Percentiles rank a stretch among this genome's conserved stretches.
These are phyloP conservation scores for Alitta virens DNA, from an alignment of 2,888 invertebrate genomes.

Conservation along the genomic window DNA sequence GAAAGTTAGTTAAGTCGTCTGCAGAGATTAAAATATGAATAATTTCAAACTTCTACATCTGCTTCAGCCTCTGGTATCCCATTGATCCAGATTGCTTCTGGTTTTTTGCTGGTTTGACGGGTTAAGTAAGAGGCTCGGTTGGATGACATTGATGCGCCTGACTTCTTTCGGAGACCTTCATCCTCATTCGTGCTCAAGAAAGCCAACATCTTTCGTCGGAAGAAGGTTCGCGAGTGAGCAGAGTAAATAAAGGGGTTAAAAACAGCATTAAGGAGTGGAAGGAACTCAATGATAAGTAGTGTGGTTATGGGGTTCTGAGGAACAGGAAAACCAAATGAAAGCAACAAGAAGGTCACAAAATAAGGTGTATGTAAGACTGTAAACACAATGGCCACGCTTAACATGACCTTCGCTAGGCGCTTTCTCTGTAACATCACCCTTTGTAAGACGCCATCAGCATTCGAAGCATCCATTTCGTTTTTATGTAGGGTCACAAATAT, in stretches of 20 bases:
- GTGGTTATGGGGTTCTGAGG: slow-evolving; percentile 20
- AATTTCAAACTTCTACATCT: too few species aligned
- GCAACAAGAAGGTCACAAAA: slow-evolving; percentile 17
- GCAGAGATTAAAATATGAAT: too few species aligned
- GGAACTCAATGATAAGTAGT: slow-evolving; percentile 24
- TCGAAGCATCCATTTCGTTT: neutral
- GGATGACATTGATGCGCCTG: too few species aligned
- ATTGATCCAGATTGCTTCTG: too few species aligned
- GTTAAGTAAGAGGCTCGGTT: too few species aligned
- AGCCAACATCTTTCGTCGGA: slow-evolving; percentile 9
- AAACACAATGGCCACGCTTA: slow-evolving; percentile 25
- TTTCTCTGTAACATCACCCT: slow-evolving; percentile 18
- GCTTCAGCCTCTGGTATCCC: too few species aligned
- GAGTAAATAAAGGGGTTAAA: slow-evolving; percentile 29
- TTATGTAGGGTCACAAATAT: slow-evolving; percentile 22
- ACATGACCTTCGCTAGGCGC: slow-evolving; percentile 27
- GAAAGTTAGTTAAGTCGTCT: too few species aligned
- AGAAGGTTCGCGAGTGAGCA: slow-evolving; percentile 17
- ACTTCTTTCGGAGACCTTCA: neutral
- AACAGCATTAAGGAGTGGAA: slow-evolving; percentile 21
- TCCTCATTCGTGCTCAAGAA: slow-evolving; percentile 9
- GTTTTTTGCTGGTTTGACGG: too few species aligned
- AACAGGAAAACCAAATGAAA: slow-evolving; percentile 16
- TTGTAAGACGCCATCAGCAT: neutral
- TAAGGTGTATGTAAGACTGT: slow-evolving; percentile 22